Evolutionary conservation across 2,113 vertebrate genomes (phyloP).

Genomic region (Poecile atricapillus): DNA sequence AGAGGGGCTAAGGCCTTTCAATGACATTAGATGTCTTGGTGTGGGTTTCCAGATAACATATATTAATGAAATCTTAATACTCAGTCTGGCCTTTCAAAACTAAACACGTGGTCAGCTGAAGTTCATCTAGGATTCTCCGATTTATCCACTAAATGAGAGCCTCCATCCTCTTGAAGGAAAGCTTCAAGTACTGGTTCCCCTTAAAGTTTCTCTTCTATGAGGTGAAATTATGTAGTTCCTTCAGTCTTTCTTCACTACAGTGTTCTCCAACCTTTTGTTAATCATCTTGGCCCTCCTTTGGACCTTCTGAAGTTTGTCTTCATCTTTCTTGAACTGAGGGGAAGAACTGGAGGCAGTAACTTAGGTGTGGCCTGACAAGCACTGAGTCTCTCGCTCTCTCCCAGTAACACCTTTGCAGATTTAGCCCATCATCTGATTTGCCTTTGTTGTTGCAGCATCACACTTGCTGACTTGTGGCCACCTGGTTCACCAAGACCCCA

Average conservation of each 20-base stretch:
- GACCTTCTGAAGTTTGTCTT: not conserved
- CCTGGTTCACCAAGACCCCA: not conserved
- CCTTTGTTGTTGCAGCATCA: not conserved
- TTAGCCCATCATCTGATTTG: not conserved
- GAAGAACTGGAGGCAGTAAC: not conserved
- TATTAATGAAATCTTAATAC: not conserved
- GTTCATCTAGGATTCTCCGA: not conserved
- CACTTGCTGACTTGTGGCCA: rapidly evolving
- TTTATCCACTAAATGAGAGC: not conserved
- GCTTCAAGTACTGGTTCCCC: not conserved
- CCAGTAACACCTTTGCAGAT: not conserved
- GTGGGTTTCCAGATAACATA: not conserved
- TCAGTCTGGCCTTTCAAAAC: not conserved
- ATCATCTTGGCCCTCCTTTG: not conserved
- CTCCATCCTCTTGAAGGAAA: not conserved
- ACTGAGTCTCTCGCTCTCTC: rapidly evolving
- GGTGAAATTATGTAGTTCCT: not conserved
- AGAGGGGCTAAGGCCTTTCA: not conserved
- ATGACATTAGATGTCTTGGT: not conserved
- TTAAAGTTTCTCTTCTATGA: not conserved
- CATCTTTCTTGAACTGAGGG: not conserved
- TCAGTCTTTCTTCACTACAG: not conserved
- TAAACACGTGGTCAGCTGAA: not conserved
- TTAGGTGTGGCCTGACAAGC: not conserved
- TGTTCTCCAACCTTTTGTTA: not conserved